Conservation (phyloP, 2,888 invertebrate species). For the Leptopterna dolabrata region DNA sequence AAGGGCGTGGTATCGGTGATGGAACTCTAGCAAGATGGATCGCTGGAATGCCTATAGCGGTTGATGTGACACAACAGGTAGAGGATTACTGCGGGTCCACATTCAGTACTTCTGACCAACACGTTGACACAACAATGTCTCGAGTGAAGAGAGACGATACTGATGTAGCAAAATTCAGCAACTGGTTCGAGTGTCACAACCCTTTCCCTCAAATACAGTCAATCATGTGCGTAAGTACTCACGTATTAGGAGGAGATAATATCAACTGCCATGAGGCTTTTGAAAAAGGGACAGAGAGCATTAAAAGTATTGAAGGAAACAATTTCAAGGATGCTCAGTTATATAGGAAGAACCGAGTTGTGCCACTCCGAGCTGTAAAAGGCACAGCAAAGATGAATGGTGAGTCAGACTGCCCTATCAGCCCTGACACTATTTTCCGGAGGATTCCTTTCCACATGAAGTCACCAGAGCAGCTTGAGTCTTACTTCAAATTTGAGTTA, state of each 20-base stretch:
- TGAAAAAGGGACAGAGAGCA: slow-evolving; percentile 62
- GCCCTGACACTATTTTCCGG: slow-evolving; percentile 62
- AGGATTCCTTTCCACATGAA: slow-evolving; percentile 62
- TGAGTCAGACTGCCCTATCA: slow-evolving; percentile 52
- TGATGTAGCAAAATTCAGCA: slow-evolving; percentile 62
- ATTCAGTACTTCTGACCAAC: slow-evolving; percentile 26
- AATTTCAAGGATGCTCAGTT: slow-evolving; percentile 60
- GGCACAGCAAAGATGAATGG: slow-evolving; percentile 60
- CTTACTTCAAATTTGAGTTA: slow-evolving; percentile 59
- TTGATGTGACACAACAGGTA: slow-evolving; percentile 22
- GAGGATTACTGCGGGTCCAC: slow-evolving; percentile 28
- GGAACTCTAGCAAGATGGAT: slow-evolving; percentile 28
- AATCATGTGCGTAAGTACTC: slow-evolving; percentile 57
- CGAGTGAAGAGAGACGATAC: slow-evolving; percentile 64
- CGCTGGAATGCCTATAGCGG: slow-evolving; percentile 42
- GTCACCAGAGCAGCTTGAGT: slow-evolving; percentile 62
- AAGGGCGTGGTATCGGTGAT: no score
- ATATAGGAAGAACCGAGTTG: slow-evolving; percentile 64
- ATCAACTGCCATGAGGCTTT: slow-evolving; percentile 64
- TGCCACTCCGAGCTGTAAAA: slow-evolving; percentile 61
- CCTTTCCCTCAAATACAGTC: slow-evolving; percentile 62
- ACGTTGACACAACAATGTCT: slow-evolving; percentile 29
- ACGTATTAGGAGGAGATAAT: slow-evolving; percentile 53
- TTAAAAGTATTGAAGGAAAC: slow-evolving; percentile 50
- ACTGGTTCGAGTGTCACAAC: slow-evolving; percentile 62